Percentiles rank a stretch among this genome's conserved stretches.
phyloP scores from a whole-genome alignment of 2,797 vertebrate genomes.

The Hippopotamyrus pictus region DNA sequence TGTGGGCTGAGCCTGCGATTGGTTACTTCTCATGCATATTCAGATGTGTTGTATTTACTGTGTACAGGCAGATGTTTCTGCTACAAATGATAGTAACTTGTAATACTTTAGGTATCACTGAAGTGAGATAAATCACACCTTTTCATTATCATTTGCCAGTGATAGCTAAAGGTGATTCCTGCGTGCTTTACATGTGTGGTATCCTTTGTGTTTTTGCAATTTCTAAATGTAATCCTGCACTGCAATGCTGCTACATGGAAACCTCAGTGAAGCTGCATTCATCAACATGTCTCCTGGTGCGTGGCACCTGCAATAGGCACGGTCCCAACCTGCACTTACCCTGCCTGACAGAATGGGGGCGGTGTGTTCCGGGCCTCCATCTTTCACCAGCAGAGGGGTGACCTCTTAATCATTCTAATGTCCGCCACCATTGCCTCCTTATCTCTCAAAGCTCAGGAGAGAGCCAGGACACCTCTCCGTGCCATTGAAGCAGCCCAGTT shows the following conservation, averaged over 20 bases:
- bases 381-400: neutral
- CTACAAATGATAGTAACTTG: neutral
- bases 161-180: neutral
- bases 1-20: neutral
- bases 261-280: neutral
- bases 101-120: neutral
- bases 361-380: neutral
- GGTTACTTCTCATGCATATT: neutral
- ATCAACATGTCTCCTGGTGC: neutral
- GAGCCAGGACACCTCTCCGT: neutral
- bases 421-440: neutral
- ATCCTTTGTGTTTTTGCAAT: neutral
- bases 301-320: neutral
- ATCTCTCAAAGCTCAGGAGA: neutral
- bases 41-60: neutral
- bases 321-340: neutral
- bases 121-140: neutral
- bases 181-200: neutral
- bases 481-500: neutral
- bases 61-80: neutral
- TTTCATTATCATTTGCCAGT: neutral
- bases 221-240: neutral
- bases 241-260: neutral
- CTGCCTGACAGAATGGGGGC: neutral
- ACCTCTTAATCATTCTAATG: neutral